A percentile compares a stretch with the other conserved stretches of the same genome.
Evolutionary conservation across 2,113 vertebrate genomes (phyloP).

Genomic region (Sitta europaea): DNA sequence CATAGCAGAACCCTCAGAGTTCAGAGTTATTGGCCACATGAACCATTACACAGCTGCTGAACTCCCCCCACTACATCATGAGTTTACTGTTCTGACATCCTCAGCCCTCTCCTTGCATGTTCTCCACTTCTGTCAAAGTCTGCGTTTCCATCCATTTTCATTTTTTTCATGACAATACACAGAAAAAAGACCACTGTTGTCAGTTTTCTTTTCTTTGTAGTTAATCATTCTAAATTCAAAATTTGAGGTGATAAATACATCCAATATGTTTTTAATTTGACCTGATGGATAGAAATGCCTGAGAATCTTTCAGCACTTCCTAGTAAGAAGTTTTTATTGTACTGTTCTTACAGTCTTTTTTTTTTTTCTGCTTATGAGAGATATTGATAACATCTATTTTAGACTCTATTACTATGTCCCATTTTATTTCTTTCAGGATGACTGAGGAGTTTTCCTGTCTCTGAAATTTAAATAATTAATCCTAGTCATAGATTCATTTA

Average conservation of each 20-base stretch:
- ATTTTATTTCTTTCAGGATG: background rate
- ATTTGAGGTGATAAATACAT: background rate
- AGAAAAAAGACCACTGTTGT: background rate
- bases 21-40: background rate
- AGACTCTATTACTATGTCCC: background rate
- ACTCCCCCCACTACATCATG: background rate
- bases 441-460: background rate
- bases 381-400: background rate
- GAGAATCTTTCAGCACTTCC: background rate
- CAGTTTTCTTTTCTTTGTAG: background rate
- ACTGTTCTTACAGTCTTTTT: background rate
- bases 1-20: background rate
- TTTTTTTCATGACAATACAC: background rate
- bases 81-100: background rate
- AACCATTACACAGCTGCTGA: background rate
- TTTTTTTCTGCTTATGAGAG: background rate
- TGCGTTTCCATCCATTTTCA: fast-evolving
- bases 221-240: background rate
- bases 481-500: background rate
- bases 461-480: background rate
- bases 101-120: background rate
- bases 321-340: background rate
- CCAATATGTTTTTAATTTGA: background rate
- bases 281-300: background rate
- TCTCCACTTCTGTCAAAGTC: background rate